Conservation (phyloP, 1,140 invertebrate species). For the Bombus huntii region DNA sequence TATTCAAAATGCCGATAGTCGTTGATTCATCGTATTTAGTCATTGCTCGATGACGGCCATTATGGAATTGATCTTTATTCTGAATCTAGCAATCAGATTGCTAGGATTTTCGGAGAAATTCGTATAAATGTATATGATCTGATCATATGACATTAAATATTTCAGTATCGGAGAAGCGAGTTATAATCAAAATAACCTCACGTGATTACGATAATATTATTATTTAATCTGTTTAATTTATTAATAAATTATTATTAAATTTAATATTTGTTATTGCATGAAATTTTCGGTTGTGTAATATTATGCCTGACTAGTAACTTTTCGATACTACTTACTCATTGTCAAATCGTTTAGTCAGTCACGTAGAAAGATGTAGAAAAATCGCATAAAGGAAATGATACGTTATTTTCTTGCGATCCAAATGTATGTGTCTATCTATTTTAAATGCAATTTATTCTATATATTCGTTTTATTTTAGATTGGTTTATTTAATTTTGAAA, state of each 20-base stretch:
- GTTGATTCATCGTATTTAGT: background rate
- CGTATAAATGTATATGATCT: background rate
- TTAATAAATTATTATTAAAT: background rate
- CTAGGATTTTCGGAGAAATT: background rate
- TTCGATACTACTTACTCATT: background rate
- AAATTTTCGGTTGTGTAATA: background rate
- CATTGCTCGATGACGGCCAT: too few relatives aligned
- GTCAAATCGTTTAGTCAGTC: too few relatives aligned
- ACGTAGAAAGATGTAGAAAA: too few relatives aligned
- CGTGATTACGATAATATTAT: background rate
- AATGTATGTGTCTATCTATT: too few relatives aligned
- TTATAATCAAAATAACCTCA: constrained; percentile 16
- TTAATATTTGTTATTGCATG: background rate
- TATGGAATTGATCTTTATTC: too few relatives aligned
- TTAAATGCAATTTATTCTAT: too few relatives aligned
- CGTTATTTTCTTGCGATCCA: too few relatives aligned
- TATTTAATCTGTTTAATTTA: background rate
- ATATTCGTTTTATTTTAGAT: too few relatives aligned
- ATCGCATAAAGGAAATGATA: background rate
- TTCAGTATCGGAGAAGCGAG: background rate
- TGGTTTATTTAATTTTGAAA: background rate
- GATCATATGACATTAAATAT: background rate
- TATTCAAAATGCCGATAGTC: background rate
- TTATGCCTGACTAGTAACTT: background rate
- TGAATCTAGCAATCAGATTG: too few relatives aligned